Evolutionary conservation across 2,797 vertebrate genomes (phyloP), one percentile per base, ranked within the genome.

Genomic region (Momotus momota): DNA sequence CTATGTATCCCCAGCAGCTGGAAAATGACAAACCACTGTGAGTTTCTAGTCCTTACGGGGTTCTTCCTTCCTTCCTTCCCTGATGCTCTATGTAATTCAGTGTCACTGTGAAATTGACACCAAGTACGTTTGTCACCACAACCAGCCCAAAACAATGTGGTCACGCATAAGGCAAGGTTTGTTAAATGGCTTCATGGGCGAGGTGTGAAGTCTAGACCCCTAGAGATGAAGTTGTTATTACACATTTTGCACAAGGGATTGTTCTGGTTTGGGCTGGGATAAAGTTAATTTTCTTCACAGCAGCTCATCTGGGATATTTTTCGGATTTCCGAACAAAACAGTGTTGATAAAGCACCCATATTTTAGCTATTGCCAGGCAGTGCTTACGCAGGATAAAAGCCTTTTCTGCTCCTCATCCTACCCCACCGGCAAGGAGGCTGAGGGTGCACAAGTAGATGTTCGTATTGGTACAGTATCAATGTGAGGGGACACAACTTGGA

Each of bases 381-480:
- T 18, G 27, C 41, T 82, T 57, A 38, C 22, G 12, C n/a, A 58
- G 27, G 2, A 6, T 43, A 15, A 31, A 54, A 10, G 12, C 41
- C 31, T 33, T 74, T 90, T 90, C 23, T 79, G 16, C 20, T 81
- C 45, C 52, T 62, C 23, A 38, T 0, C 2, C 51, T 15, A 4
- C 31, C 13, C 21, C 0, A 2, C 35, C 35, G 58, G 27, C 1
- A 2, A 27, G 16, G 2, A 16, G 43, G 31, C 9, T 54, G 10
- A 8, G 3, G 13, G 14, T 49, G 15, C 35, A 40, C 29, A 60
- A 79, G 43, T 67, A 46, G 0, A 0, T 43, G 41, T 43, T 35
- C 35, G 35, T 35, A 35, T 35, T 35, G 35, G 35, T 35, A 35
- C 35, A 35, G 35, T 35, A 35, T 35, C 35, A 35, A 35, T 72